Conservation (phyloP, 2,797 vertebrate genomes). For the Coregonus sp. region DNA sequence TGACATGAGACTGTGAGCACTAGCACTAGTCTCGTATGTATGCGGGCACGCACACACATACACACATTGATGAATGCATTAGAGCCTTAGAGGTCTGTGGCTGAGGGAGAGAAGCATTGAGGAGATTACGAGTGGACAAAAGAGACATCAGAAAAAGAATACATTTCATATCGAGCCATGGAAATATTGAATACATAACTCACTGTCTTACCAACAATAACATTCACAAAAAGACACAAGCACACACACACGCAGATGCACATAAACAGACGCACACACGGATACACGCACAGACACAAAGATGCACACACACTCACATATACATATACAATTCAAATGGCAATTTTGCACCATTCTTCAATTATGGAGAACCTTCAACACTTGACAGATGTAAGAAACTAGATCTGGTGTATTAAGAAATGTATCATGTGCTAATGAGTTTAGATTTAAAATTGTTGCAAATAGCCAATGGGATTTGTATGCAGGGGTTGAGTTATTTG, state of each 20-base stretch:
- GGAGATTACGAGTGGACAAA: neutral
- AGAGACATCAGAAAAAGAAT: conserved; percentile 2
- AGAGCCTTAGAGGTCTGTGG: conserved; percentile 40
- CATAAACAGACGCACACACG: neutral
- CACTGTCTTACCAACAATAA: conserved; percentile 29
- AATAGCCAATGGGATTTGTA: too few species aligned
- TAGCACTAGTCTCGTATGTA: too few species aligned
- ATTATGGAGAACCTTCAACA: conserved; percentile 7
- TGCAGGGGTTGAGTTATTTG: too few species aligned
- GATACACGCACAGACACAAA: neutral
- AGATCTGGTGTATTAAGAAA: neutral
- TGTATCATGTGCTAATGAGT: too few species aligned
- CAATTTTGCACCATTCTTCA: neutral
- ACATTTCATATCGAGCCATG: conserved; percentile 24
- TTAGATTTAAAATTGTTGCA: too few species aligned
- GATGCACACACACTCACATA: conserved; percentile 1
- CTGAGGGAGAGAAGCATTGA: neutral
- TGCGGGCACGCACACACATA: too few species aligned
- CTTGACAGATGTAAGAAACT: conserved; percentile 11
- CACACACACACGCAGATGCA: conserved; percentile 5
- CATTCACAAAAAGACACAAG: conserved; percentile 4
- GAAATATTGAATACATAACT: conserved; percentile 38
- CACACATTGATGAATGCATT: conserved; percentile 34
- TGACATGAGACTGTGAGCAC: too few species aligned
- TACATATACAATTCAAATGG: conserved; percentile 8